phyloP scores from a whole-genome alignment of 2,797 vertebrate species.

The Arnoldichthys spilopterus region DNA sequence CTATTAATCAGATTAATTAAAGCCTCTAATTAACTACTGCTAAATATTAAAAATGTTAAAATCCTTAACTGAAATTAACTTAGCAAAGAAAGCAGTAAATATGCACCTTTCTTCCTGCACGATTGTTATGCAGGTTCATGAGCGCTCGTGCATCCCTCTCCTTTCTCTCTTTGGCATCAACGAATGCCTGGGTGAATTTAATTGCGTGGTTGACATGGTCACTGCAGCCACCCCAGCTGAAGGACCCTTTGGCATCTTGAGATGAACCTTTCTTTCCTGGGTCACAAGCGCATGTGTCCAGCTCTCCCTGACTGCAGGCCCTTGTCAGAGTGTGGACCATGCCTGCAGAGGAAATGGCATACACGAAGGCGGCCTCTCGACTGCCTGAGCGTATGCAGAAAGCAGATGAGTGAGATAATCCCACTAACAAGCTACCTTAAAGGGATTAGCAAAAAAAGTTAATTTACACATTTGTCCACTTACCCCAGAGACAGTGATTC shows the following conservation, averaged over 20 bases:
- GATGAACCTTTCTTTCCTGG: constrained; percentile 89
- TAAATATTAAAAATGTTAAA: not conserved
- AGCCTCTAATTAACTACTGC: not conserved
- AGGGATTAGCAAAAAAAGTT: too few species aligned
- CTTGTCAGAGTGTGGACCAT: constrained; percentile 93
- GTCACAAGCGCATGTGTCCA: constrained; percentile 94
- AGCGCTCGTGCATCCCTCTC: constrained; percentile 90
- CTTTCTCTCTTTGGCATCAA: constrained; percentile 91
- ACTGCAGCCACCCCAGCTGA: constrained; percentile 96
- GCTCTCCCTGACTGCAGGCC: constrained; percentile 93
- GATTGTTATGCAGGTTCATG: constrained; percentile 97
- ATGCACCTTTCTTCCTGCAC: constrained; percentile 90
- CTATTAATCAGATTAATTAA: not conserved
- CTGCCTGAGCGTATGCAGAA: constrained; percentile 78
- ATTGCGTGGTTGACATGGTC: constrained; percentile 93
- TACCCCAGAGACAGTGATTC: not conserved
- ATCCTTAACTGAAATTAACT: not conserved
- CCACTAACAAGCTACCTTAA: not conserved
- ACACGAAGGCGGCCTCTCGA: constrained; percentile 93
- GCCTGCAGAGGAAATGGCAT: constrained; percentile 95
- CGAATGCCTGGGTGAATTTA: constrained; percentile 89
- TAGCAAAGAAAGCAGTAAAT: too few species aligned
- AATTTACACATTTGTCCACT: not conserved
- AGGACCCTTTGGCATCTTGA: constrained; percentile 85
- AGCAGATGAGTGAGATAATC: constrained; percentile 1